Conservation (phyloP, 2,113 vertebrate genomes). For the Bucco capensis region DNA sequence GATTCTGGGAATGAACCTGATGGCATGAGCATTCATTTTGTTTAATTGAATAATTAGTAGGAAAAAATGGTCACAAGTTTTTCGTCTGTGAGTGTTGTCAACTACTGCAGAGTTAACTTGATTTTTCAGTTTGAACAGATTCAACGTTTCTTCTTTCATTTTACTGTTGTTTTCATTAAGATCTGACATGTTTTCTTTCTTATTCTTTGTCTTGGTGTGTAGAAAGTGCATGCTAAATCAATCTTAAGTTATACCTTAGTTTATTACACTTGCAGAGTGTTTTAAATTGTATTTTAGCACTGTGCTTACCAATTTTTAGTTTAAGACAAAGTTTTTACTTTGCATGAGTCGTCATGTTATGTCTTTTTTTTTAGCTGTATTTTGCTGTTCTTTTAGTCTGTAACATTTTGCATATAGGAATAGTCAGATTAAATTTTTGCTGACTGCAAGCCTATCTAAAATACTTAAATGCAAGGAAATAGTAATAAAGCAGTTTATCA, state of each 20-base stretch:
- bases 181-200: not conserved
- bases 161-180: not conserved
- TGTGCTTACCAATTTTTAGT: not conserved
- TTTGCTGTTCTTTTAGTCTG: not conserved
- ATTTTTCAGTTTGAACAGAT: not conserved
- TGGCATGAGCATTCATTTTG: not conserved
- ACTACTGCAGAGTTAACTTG: not conserved
- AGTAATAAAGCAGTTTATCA: not conserved
- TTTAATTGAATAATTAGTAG: not conserved
- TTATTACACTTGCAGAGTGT: not conserved
- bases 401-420: not conserved
- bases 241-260: not conserved
- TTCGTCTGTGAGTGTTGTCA: not conserved
- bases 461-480: not conserved
- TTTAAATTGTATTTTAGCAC: not conserved
- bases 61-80: not conserved
- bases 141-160: not conserved
- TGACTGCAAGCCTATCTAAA: not conserved
- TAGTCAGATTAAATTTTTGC: not conserved
- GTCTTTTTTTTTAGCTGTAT: not conserved
- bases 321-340: not conserved
- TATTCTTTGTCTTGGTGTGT: not conserved
- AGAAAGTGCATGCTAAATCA: not conserved
- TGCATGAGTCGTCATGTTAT: not conserved
- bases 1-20: not conserved